These are phyloP conservation scores for Pollenia amentaria DNA, from an alignment of 2,888 invertebrate genomes.

Conservation along the genomic window DNA sequence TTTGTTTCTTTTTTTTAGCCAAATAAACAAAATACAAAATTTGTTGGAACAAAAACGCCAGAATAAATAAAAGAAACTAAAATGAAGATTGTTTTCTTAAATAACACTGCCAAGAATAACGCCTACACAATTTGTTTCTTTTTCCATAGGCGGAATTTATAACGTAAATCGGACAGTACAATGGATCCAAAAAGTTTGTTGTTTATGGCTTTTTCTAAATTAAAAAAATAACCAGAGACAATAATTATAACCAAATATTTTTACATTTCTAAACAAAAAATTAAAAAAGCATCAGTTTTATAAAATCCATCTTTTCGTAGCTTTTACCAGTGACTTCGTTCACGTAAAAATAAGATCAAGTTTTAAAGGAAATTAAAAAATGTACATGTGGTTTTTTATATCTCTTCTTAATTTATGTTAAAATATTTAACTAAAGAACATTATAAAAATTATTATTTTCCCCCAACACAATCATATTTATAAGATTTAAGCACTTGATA, in stretches of 20 bases:
- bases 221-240: background rate
- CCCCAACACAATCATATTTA: too few relatives aligned
- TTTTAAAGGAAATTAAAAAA: background rate
- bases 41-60: constrained; percentile 37
- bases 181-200: background rate
- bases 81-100: constrained; percentile 48
- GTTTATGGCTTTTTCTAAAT: constrained; percentile 1
- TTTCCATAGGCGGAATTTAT: constrained; percentile 51
- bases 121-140: constrained; percentile 66
- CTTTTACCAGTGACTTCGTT: too few relatives aligned
- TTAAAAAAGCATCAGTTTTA: too few relatives aligned
- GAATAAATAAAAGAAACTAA: constrained; percentile 28
- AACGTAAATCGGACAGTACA: constrained; percentile 21
- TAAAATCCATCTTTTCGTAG: too few relatives aligned
- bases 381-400: too few relatives aligned
- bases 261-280: too few relatives aligned
- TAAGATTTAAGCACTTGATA: too few relatives aligned
- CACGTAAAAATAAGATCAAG: too few relatives aligned
- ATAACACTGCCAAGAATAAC: constrained; percentile 68
- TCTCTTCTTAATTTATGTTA: too few relatives aligned
- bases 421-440: too few relatives aligned
- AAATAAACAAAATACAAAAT: constrained; percentile 61
- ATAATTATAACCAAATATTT: too few relatives aligned
- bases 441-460: too few relatives aligned
- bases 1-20: constrained; percentile 42